Evolutionary conservation across 2,888 invertebrate species (phyloP), one percentile per base, ranked within the genome.

Genomic region (Allophyes oxyacanthae): DNA sequence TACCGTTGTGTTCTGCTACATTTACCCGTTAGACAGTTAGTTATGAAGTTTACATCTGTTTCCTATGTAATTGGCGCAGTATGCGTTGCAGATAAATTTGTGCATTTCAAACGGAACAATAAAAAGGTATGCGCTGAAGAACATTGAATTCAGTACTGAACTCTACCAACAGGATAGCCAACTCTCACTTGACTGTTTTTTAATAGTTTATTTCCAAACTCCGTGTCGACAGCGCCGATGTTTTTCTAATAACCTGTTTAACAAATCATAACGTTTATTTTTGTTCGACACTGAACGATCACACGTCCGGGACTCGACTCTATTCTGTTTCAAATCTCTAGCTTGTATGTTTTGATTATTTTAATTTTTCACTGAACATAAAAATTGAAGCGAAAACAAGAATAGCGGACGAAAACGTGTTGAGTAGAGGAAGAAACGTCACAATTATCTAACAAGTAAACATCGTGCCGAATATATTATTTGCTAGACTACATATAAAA

Each of bases 231-330:
- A 84, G 83, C 85, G 71, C 77, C 84, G 80, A 88, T 90, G 90
- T 90, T 92, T 89, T 89, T 86, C 88, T 89, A 91, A 91, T 91
- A 92, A 91, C 85, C 86, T 88, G 90, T 90, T 87, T 86, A 90
- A 89, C 87, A 88, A 90, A 91, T 91, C 88, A 91, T 90, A 89
- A 86, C 84, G 89, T 91, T 91, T 92, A 92, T 92, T 92, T 92
- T 90, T 75, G 88, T 91, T 91, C 85, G 78, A 81, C 84, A 87
- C 87, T 85, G 85, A 89, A 86, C 90, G 85, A 91, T 91, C 91
- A 91, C 90, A 91, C 85, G 88, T 87, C 89, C 90, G 87, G 84
- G 84, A 87, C 87, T 88, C 84, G 84, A 87, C 87, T 88, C 84
- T 82, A 88, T 89, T 91, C 92, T 92, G 92, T 90, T 92, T 92